phyloP scores from a whole-genome alignment of 2,888 invertebrate genomes.

The Charanyca ferruginea region DNA sequence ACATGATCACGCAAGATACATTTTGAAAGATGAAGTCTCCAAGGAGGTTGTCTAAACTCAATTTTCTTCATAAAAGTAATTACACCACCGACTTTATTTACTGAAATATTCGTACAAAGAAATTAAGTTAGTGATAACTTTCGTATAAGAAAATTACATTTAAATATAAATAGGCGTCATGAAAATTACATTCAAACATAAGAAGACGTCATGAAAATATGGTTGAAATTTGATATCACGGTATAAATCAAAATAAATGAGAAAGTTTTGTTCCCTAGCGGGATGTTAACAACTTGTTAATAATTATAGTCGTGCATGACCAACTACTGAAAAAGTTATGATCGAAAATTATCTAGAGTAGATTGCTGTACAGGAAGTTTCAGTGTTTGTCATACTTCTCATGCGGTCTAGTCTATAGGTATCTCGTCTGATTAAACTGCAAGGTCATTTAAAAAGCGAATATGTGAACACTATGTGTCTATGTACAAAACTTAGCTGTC shows the following conservation, averaged over 20 bases:
- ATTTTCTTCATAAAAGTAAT: conserved; percentile 1
- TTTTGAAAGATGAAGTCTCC: not conserved
- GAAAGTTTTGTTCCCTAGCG: not conserved
- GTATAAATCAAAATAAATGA: not conserved
- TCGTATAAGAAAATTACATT: conserved; percentile 9
- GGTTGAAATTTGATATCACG: not conserved
- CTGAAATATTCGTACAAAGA: not conserved
- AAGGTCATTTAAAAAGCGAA: too few species aligned
- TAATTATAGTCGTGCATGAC: not conserved
- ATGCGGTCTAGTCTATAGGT: too few species aligned
- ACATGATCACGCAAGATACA: not conserved
- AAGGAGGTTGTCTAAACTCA: not conserved
- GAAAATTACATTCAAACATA: conserved; percentile 1
- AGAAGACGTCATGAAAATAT: not conserved
- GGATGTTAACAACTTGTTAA: not conserved
- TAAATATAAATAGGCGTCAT: not conserved
- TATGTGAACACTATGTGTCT: too few species aligned
- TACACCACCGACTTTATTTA: not conserved
- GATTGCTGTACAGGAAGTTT: too few species aligned
- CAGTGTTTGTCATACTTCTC: too few species aligned
- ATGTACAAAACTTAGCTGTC: too few species aligned
- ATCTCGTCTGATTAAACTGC: too few species aligned
- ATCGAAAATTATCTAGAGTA: not conserved
- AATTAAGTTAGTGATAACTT: not conserved
- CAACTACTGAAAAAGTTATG: not conserved